Percentiles rank a stretch among this genome's conserved stretches.
These are phyloP conservation scores for Hiodon tergisus DNA, from an alignment of 2,113 vertebrate genomes.

Conservation along the genomic window DNA sequence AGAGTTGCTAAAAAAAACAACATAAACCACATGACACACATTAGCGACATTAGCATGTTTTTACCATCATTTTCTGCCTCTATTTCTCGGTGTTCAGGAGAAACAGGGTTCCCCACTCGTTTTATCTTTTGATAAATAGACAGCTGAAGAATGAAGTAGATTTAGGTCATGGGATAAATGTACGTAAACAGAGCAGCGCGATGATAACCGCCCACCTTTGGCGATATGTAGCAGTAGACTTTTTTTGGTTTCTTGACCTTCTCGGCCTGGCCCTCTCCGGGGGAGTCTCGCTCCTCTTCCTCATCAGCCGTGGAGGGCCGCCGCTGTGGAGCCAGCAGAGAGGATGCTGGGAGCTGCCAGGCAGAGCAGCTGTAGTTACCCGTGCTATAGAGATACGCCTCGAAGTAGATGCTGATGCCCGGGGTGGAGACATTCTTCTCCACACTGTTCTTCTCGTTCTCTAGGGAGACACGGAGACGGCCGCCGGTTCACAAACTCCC, in stretches of 20 bases:
- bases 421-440: conserved; percentile 96
- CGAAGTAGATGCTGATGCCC: conserved; percentile 93
- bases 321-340: conserved; percentile 75
- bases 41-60: not conserved
- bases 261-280: conserved; percentile 80
- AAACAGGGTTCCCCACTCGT: too few relatives aligned
- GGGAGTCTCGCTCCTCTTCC: conserved; percentile 81
- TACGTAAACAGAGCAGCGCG: not conserved
- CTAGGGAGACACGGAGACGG: conserved; percentile 53
- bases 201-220: conserved; percentile 71
- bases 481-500: not conserved
- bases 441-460: conserved; percentile 88
- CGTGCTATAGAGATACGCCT: conserved; percentile 89
- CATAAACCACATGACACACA: conserved; percentile 4
- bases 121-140: not conserved
- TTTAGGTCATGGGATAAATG: not conserved
- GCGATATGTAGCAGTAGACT: conserved; percentile 97
- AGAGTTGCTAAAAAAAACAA: conserved; percentile 81
- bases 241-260: conserved; percentile 99
- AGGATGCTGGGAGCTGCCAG: conserved; percentile 79
- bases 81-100: not conserved
- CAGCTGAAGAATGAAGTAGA: not conserved
- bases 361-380: conserved; percentile 77
- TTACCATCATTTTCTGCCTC: not conserved
- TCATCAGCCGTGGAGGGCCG: conserved; percentile 81